These are phyloP conservation scores for Conus ventricosus DNA, from an alignment of 1,140 invertebrate genomes.

Conservation along the genomic window DNA sequence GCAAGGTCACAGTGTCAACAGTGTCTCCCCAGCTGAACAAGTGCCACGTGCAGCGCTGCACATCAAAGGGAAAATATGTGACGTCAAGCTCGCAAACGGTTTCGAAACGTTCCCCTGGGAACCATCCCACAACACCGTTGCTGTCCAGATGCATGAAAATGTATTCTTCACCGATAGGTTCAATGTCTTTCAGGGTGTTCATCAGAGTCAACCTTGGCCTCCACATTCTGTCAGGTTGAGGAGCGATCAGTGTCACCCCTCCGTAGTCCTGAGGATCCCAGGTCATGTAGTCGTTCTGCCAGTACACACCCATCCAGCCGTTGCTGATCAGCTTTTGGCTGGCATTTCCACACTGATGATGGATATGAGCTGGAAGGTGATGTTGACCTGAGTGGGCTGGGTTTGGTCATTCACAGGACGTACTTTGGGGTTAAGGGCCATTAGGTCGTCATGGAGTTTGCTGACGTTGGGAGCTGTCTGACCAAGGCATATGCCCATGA, in stretches of 20 bases:
- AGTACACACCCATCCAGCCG: constrained; percentile 24
- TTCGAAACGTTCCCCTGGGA: constrained; percentile 15
- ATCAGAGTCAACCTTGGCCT: not conserved
- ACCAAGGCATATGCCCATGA: not conserved
- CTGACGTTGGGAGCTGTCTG: constrained; percentile 7
- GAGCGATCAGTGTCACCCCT: not conserved
- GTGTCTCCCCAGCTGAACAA: constrained; percentile 4
- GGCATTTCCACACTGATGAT: constrained; percentile 24
- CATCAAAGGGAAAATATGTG: constrained; percentile 30
- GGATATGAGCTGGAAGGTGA: constrained; percentile 34
- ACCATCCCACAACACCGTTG: constrained; percentile 13
- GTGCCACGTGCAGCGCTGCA: constrained; percentile 20
- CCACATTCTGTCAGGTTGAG: constrained; percentile 24
- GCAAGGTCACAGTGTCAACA: not conserved
- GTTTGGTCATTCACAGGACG: constrained; percentile 4
- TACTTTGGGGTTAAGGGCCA: not conserved
- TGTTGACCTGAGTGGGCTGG: not conserved
- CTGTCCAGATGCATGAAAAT: not conserved
- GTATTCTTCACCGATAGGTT: constrained; percentile 12
- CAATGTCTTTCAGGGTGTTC: constrained; percentile 20
- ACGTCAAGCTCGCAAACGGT: constrained; percentile 22
- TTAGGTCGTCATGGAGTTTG: not conserved
- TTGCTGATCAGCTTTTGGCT: constrained; percentile 20
- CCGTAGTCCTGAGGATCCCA: constrained; percentile 28
- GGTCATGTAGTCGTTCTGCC: constrained; percentile 21